Conservation (phyloP, 2,113 vertebrate genomes). For the Piaya cayana region DNA sequence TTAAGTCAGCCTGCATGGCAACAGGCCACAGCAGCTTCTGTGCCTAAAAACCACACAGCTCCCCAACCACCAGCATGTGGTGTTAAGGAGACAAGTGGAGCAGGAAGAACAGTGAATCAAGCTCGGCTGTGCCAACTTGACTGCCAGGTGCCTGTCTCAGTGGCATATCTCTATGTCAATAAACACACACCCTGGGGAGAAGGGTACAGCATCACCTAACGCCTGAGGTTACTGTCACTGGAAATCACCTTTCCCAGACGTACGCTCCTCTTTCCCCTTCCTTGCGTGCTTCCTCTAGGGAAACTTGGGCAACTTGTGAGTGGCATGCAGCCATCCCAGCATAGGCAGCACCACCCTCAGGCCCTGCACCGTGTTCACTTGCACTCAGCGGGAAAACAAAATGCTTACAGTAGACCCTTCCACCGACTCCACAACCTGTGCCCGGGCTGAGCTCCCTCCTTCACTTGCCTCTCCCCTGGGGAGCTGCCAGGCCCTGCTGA, state of each 20-base stretch:
- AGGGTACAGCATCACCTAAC: neutral
- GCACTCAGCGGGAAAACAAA: fast-evolving
- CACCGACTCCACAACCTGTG: too few species aligned
- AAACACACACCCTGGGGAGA: neutral
- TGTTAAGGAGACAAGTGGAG: fast-evolving
- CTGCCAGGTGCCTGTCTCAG: fast-evolving
- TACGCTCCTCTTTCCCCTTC: too few species aligned
- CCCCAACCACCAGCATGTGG: fast-evolving
- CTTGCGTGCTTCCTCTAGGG: fast-evolving
- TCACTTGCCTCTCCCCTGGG: neutral
- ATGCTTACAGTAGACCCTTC: fast-evolving
- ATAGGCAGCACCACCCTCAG: too few species aligned
- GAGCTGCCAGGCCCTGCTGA: neutral
- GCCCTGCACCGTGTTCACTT: neutral
- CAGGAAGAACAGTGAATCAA: neutral
- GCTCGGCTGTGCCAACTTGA: fast-evolving
- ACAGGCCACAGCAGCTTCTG: neutral
- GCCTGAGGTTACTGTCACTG: neutral
- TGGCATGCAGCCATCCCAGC: fast-evolving
- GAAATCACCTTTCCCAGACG: neutral
- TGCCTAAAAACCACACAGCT: fast-evolving
- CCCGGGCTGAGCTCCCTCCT: neutral
- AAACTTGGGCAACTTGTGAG: neutral
- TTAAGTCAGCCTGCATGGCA: neutral
- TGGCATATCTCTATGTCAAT: fast-evolving